phyloP scores from a whole-genome alignment of 2,113 vertebrate genomes.

The Egretta garzetta region DNA sequence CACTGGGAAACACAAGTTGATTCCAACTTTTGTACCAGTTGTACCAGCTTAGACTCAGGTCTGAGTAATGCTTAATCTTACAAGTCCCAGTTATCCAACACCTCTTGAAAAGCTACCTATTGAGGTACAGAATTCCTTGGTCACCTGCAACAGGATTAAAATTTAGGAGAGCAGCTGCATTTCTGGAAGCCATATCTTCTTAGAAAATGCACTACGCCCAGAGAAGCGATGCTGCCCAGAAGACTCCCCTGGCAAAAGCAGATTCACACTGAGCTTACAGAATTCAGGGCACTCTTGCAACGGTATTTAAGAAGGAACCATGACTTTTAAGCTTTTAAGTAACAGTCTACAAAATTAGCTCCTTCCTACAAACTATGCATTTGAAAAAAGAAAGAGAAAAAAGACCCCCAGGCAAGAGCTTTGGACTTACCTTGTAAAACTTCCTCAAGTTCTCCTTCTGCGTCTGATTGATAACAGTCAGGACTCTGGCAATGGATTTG shows the following conservation, averaged over 20 bases:
- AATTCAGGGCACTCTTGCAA: neutral
- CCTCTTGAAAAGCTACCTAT: accelerated
- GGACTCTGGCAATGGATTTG: slow-evolving; percentile 94
- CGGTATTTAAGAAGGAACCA: accelerated
- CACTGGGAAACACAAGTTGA: accelerated
- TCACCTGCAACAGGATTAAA: accelerated
- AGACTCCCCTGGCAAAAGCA: slow-evolving; percentile 14
- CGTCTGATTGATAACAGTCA: slow-evolving; percentile 98
- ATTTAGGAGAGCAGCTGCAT: neutral
- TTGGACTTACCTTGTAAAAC: slow-evolving; percentile 89
- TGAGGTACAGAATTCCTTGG: neutral
- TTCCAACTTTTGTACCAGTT: neutral
- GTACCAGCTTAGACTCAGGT: too few relatives aligned
- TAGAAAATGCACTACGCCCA: neutral
- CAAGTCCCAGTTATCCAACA: neutral
- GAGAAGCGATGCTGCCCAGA: neutral
- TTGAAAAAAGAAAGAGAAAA: accelerated
- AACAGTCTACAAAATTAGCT: accelerated
- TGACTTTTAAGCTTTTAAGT: accelerated
- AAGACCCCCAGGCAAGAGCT: accelerated
- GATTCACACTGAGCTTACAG: neutral
- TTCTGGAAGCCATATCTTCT: neutral
- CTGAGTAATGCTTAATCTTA: neutral
- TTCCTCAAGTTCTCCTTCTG: slow-evolving; percentile 98
- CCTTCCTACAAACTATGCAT: accelerated